Evolutionary conservation across 1,140 invertebrate genomes (phyloP), one percentile per base, ranked within the genome.

Genomic region (Cotesia typhae): DNA sequence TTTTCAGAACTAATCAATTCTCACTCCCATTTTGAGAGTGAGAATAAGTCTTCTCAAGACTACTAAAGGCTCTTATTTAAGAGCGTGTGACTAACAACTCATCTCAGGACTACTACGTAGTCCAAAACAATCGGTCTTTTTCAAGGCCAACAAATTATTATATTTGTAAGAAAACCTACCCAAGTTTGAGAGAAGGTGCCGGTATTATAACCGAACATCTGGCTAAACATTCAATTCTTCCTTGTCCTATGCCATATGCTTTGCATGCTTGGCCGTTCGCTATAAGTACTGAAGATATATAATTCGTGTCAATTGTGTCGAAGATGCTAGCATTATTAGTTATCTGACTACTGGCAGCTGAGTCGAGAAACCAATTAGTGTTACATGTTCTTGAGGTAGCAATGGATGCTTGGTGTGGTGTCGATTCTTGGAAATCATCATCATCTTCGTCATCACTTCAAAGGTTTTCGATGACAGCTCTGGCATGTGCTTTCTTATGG

Each of bases 191-290:
- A n/a, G n/a, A n/a, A n/a, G n/a, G n/a, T n/a, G n/a, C n/a, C n/a
- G n/a, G n/a, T n/a, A n/a, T n/a, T n/a, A n/a, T n/a, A n/a, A n/a
- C n/a, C n/a, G n/a, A n/a, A n/a, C n/a, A n/a, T n/a, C n/a, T 41
- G 1, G 35, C 47, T 14, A 65, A 41, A 41, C 63, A 65, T 65
- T 41, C 35, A 14, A 65, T 65, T 14, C 17, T 65, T 9, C 63
- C 63, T 41, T 41, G n/a, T 38, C 37, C 38, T 6, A 67, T 67
- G 1, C 38, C 65, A 17, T 52, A 28, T 10, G 52, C 65, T 47
- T 17, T 51, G 20, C 47, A 67, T 51, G 65, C 20, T 17, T 67
- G 10, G 7, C 65, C 65, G 47, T 67, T 67, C 2, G 10, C 65
- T 47, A 51, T 47, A 7, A 10, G n/a, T 12, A 66, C 63, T 41